Conservation (phyloP, 2,888 invertebrate genomes). For the Buathra laborator region DNA sequence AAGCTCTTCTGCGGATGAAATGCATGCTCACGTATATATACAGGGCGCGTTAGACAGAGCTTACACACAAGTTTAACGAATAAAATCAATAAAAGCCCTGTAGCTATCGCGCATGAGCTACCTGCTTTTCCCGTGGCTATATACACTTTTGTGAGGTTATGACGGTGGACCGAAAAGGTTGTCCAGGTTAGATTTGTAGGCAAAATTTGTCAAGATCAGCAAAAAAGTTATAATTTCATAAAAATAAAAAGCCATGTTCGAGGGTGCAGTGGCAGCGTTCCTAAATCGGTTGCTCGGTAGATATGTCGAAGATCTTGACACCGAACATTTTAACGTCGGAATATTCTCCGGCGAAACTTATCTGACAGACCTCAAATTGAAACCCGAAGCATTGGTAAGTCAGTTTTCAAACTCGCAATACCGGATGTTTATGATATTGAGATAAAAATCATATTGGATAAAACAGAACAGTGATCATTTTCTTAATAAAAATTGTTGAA, state of each 20-base stretch:
- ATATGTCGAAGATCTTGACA: constrained; percentile 93
- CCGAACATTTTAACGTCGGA: constrained; percentile 93
- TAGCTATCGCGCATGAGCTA: constrained; percentile 66
- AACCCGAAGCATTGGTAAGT: constrained; percentile 93
- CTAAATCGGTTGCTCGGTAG: constrained; percentile 93
- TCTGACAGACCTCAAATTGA: constrained; percentile 91
- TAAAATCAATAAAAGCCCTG: constrained; percentile 68
- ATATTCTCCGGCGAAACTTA: constrained; percentile 93
- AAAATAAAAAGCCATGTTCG: constrained; percentile 87
- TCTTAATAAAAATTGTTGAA: constrained; percentile 69
- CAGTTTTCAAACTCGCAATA: background rate
- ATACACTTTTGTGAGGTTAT: constrained; percentile 67
- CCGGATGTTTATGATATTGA: background rate
- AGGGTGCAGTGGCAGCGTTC: constrained; percentile 92
- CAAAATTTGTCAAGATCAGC: constrained; percentile 10
- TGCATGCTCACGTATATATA: constrained; percentile 20
- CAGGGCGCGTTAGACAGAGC: constrained; percentile 2
- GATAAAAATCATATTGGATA: background rate
- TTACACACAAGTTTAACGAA: constrained; percentile 33
- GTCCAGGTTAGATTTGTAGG: constrained; percentile 61
- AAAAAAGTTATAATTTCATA: constrained; percentile 1
- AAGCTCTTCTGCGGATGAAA: constrained; percentile 49
- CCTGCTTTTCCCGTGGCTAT: constrained; percentile 35
- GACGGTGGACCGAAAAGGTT: constrained; percentile 43
- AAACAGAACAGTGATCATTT: background rate